phyloP scores from a whole-genome alignment of 2,113 vertebrate species.

The Zosterops lateralis region DNA sequence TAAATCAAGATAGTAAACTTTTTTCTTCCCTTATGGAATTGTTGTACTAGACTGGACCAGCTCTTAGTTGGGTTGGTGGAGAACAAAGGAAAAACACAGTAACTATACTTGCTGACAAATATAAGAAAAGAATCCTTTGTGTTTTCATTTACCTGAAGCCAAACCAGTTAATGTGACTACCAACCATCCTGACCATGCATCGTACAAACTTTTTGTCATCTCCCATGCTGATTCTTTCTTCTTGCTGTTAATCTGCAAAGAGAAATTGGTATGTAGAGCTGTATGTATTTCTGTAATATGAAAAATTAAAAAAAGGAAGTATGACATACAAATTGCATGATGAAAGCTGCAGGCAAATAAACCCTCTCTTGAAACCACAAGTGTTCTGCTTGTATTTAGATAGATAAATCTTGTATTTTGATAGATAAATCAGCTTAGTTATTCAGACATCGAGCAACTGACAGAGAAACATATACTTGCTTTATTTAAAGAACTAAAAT shows the following conservation, averaged over 20 bases:
- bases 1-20: neutral
- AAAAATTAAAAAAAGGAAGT: neutral
- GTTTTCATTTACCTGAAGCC: constrained; percentile 86
- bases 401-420: neutral
- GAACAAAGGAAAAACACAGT: neutral
- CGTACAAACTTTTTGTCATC: constrained; percentile 94
- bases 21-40: neutral
- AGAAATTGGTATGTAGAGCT: neutral
- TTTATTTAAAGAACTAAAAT: neutral
- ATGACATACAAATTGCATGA: neutral
- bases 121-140: neutral
- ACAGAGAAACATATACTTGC: neutral
- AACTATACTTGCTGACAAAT: neutral
- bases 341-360: neutral
- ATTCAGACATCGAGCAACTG: neutral
- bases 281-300: neutral
- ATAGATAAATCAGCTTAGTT: neutral
- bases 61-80: neutral
- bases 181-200: constrained; percentile 98
- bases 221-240: constrained; percentile 98
- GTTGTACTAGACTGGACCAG: neutral
- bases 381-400: neutral
- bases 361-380: neutral
- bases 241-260: constrained; percentile 93
- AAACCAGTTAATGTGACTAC: constrained; percentile 95